Evolutionary conservation across 2,888 invertebrate species (phyloP).

Genomic region (Cyrtodaria siliqua): DNA sequence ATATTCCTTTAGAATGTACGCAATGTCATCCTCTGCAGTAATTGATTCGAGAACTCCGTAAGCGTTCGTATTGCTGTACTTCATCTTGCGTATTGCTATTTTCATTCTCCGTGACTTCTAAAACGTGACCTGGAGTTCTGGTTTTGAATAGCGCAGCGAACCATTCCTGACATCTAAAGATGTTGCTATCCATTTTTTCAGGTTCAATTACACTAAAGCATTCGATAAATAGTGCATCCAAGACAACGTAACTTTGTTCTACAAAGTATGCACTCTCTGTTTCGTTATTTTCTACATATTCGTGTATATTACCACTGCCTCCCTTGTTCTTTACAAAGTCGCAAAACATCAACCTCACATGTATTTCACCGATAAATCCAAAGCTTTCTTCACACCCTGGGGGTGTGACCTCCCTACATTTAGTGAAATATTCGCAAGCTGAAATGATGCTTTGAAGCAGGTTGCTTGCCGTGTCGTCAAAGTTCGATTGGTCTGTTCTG

Average conservation of each 20-base stretch:
- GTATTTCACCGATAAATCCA: constrained; percentile 26
- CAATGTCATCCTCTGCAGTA: constrained; percentile 12
- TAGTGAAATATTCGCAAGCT: constrained; percentile 63
- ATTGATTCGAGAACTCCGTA: constrained; percentile 27
- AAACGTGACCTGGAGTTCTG: constrained; percentile 1
- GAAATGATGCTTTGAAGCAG: constrained; percentile 41
- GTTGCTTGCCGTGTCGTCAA: constrained; percentile 10
- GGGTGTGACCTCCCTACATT: constrained; percentile 61
- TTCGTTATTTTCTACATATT: neutral
- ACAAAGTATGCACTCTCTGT: constrained; percentile 7
- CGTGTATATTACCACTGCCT: neutral
- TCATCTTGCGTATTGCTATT: constrained; percentile 30
- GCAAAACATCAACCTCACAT: constrained; percentile 28
- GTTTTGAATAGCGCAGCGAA: constrained; percentile 24
- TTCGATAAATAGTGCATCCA: constrained; percentile 23
- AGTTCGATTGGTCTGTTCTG: constrained; percentile 12
- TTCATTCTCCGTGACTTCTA: constrained; percentile 20
- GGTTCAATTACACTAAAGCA: constrained; percentile 27
- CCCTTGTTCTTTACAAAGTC: constrained; percentile 3
- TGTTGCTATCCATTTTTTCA: constrained; percentile 16
- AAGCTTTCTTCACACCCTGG: constrained; percentile 42
- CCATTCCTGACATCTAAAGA: constrained; percentile 6
- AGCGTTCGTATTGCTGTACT: constrained; percentile 15
- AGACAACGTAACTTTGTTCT: neutral
- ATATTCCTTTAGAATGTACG: constrained; percentile 18